Base-by-base conservation (phyloP, 1,140 invertebrate genomes). In the Penaeus indicus region DNA sequence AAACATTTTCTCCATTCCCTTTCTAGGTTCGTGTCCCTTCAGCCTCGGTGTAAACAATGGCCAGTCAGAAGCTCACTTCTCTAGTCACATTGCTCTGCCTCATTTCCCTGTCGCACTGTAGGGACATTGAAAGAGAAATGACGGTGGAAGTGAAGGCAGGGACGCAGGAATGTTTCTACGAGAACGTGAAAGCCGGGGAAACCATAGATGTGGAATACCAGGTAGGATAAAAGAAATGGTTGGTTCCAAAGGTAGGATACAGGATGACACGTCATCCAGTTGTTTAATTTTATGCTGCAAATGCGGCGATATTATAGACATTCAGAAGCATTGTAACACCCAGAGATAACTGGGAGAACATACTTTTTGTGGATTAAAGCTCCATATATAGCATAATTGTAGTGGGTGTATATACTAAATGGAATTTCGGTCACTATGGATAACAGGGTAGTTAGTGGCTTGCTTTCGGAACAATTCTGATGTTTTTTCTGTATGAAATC, bases 71-170 rank as follows among this genome's bases (percentile, higher is more conserved):
- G 18, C 32, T n/a, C 10, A 42, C 19, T 10, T 22, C 62, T 88
- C 87, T 88, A 88, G 87, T 88, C 81, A 27, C 54, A 19, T 25
- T 63, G 0, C 19, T 25, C 19, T 42, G 25, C 47, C 67, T 78
- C 63, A 63, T 88, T 38, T 32, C 27, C 11, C 18, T 47, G 27
- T 88, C 81, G 0, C 27, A 61, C 16, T 60, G 92, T 54, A 83
- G 89, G 54, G 89, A 90, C 21, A 90, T 90, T 54, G 89, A 90
- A 27, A 90, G 89, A 86, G 89, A 90, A 79, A 90, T 90, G 89
- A 90, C 89, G 13, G 61, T 90, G 54, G 89, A 86, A 84, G 89
- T 90, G 32, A 85, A 86, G 32, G 78, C 84, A 62, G 89, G 89
- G 16, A 83, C 80, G 22, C 84, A 90, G 54, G 89, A 90, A 77